Base-by-base conservation (phyloP, 2,888 invertebrate species). In the Dichetophora obliterata region DNA sequence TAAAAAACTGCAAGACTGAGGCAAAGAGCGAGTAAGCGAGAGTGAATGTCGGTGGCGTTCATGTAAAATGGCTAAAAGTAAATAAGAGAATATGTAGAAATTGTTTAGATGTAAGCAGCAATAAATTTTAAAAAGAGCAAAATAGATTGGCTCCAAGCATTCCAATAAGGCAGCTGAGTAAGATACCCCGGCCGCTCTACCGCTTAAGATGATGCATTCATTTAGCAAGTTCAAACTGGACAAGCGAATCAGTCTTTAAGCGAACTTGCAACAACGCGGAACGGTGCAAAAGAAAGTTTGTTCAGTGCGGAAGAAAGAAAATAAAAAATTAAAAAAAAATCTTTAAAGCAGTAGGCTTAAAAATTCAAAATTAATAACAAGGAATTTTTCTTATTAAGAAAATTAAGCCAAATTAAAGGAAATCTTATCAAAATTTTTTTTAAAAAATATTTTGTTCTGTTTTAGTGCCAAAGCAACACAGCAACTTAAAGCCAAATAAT, bases 231-330 rank as follows among this genome's bases (percentile, higher is more conserved):
- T 80, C 69, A 78, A 75, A 76, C 74, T 77, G 79, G 78, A 48
- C 77, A 48, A 68, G 37, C 75, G 70, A 80, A 79, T 75, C 82
- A 83, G 83, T 83, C 81, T 80, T 75, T 37, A 73, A 80, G 77
- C 75, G 78, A 76, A 80, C 8, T 54, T 54, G 19, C 54, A 22
- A 54, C 54, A 22, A n/a, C n/a, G 54, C 54, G 54, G 54, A 19
- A 54, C 54, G 19, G n/a, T 54, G 22, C 54, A 3, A 19, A 54
- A 54, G 54, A 54, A 54, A n/a, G 22, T 54, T n/a, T n/a, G n/a
- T n/a, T 54, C 2, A 11, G 43, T 43, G 43, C 43, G 43, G 43
- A 43, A 43, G 31, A 43, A 11, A 43, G 43, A 43, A 43, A 8
- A 43, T 1, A 43, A 11, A 11, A 11, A 43, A 43, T 11, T 11